Base-by-base conservation (phyloP, 2,888 invertebrate genomes). In the Lithophane socia region DNA sequence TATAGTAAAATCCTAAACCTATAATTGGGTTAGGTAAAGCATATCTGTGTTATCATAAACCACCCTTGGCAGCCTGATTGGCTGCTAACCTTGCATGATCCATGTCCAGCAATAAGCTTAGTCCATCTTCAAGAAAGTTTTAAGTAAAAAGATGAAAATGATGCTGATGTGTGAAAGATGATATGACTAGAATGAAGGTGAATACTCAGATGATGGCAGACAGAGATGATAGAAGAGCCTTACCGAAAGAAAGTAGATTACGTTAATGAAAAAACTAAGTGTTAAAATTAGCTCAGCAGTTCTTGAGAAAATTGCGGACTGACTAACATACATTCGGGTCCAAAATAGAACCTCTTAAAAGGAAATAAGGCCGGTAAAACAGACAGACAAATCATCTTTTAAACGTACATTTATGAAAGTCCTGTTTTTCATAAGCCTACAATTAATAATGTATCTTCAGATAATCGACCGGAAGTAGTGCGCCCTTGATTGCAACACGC, bases 401-500 rank as follows among this genome's bases (percentile, higher is more conserved):
- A 64, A 61, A 29, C 13, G 24, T 8, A 67, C 21, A 63, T 70
- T 87, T 71, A 77, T 42, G 21, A 49, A 54, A 66, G 75, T 78
- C 76, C 76, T 70, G 71, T 79, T 65, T 75, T 76, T 77, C 67
- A 81, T 56, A 70, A 73, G 49, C 37, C 70, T 73, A 63, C 16
- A 44, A 84, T 85, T 73, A 58, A 73, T 79, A 79, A 79, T 47
- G 49, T 75, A 86, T 86, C 78, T 77, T 86, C 74, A 75, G 87
- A 86, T 83, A 79, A 88, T 82, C 80, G 67, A 60, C 79, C 84
- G 88, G 88, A 88, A 88, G 82, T 86, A 63, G 67, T 54, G 77
- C 80, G 88, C 83, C 88, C 88, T 88, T 88, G 85, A 86, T 88
- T 87, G 79, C 80, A 80, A 68, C 66, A 66, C 73, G 73, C 86